Evolutionary conservation across 2,888 invertebrate genomes (phyloP), one percentile per base, ranked within the genome.

Genomic region (Diarsia dahlii): DNA sequence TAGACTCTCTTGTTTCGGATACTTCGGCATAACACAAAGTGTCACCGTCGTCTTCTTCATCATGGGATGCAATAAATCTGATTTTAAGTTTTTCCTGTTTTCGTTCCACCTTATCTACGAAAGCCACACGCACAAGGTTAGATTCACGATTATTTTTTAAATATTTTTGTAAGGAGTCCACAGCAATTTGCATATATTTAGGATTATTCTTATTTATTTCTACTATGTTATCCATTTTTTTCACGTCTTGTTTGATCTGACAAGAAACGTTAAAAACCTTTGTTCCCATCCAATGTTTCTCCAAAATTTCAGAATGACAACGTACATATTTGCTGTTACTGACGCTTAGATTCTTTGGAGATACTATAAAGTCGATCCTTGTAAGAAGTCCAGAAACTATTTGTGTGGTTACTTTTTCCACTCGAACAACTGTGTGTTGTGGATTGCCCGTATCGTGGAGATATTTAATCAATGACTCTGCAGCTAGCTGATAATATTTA

Each of bases 161-260:
- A 77, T 88, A 92, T 45, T 88, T 88, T 48, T 87, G 78, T 45
- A 93, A 76, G 1, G 90, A 89, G 72, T 92, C 87, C 39, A 90
- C 89, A 20, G 91, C 84, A 58, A 91, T 69, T 69, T 85, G 86
- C 79, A 71, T 85, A 15, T 74, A 83, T 80, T 74, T 74, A 9
- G 68, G 73, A 71, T 74, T 4, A 62, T 73, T 20, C 10, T 12
- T n/a, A n/a, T 78, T 71, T 52, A 34, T 54, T 58, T 60, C 39
- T 13, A n/a, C 15, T 12, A 20, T 34, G 9, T 34, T 34, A 65
- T 69, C 3, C 4, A 12, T 23, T 52, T n/a, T 66, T 46, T 65
- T 63, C 13, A 52, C 62, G 2, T 34, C 58, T 20, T n/a, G 23
- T 54, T 70, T 58, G 23, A 78, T 77, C 18, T 77, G 28, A 68